Conservation (phyloP, 2,113 vertebrate genomes). For the Corythornis vintsioides region DNA sequence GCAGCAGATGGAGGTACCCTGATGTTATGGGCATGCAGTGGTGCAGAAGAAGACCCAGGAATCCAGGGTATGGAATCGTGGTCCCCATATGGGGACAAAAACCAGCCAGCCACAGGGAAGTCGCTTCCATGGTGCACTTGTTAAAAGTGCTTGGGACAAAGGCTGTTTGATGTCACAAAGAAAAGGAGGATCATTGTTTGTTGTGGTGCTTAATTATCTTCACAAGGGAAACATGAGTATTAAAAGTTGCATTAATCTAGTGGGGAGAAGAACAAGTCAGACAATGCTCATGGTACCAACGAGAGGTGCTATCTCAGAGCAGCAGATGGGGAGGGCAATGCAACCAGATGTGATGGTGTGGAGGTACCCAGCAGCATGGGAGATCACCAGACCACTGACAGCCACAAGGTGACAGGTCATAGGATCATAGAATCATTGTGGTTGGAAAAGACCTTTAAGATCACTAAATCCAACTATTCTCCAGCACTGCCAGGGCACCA, state of each 20-base stretch:
- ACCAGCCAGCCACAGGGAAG: not conserved
- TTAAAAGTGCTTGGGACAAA: not conserved
- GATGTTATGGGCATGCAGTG: rapidly evolving
- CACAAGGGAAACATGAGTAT: not conserved
- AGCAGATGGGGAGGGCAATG: not conserved
- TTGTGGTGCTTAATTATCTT: not conserved
- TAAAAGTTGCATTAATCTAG: not conserved
- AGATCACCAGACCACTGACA: not conserved
- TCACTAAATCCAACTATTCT: no score
- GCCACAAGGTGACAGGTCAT: not conserved
- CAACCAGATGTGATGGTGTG: not conserved
- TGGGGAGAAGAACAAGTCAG: not conserved
- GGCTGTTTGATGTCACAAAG: not conserved
- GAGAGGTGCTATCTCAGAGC: not conserved
- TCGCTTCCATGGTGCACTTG: not conserved
- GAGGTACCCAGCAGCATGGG: rapidly evolving
- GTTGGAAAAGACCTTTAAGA: not conserved
- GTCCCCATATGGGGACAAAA: not conserved
- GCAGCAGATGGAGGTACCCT: not conserved
- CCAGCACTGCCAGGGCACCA: no score
- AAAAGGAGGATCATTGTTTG: not conserved
- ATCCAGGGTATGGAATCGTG: not conserved
- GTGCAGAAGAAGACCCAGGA: not conserved
- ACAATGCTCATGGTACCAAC: rapidly evolving
- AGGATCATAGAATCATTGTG: not conserved